Evolutionary conservation across 2,113 vertebrate genomes (phyloP).

Genomic region (zebrafish (Danio rerio)): DNA sequence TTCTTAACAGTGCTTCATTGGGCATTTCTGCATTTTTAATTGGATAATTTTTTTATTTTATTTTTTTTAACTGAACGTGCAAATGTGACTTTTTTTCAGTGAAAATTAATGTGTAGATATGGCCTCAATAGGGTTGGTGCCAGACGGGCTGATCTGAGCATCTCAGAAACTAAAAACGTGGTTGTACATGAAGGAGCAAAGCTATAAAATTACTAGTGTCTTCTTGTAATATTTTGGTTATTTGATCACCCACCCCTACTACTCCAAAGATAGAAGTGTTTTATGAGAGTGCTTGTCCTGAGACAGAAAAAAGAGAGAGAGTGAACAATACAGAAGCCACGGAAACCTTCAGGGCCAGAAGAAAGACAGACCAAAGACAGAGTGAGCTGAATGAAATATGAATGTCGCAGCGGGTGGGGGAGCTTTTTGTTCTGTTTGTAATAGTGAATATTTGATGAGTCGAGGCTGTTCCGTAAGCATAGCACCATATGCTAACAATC

Average conservation of each 20-base stretch:
- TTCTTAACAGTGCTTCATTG: too few species aligned
- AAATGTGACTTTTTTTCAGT: too few species aligned
- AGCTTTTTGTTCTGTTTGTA: slow-evolving; percentile 58
- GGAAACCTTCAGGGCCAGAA: background rate
- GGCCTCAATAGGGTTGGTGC: too few species aligned
- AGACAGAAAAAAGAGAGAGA: background rate
- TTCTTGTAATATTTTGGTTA: background rate
- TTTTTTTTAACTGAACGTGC: too few species aligned
- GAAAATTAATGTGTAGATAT: too few species aligned
- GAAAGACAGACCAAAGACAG: slow-evolving; percentile 8
- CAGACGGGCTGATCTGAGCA: too few species aligned
- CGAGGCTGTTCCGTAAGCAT: slow-evolving; percentile 42
- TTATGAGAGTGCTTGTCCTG: slow-evolving; percentile 2
- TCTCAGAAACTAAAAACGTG: too few species aligned
- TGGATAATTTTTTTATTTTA: too few species aligned
- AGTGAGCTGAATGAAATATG: slow-evolving; percentile 52
- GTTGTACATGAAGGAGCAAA: too few species aligned
- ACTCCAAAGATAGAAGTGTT: background rate
- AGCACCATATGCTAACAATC: slow-evolving; percentile 57
- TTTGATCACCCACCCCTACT: background rate
- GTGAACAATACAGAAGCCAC: background rate
- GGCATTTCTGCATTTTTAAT: too few species aligned
- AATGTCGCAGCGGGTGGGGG: slow-evolving; percentile 44
- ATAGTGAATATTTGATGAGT: slow-evolving; percentile 60
- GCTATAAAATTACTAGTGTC: background rate